These are phyloP conservation scores for Trichonephila clavipes DNA, from an alignment of 1,140 invertebrate species.

Conservation along the genomic window DNA sequence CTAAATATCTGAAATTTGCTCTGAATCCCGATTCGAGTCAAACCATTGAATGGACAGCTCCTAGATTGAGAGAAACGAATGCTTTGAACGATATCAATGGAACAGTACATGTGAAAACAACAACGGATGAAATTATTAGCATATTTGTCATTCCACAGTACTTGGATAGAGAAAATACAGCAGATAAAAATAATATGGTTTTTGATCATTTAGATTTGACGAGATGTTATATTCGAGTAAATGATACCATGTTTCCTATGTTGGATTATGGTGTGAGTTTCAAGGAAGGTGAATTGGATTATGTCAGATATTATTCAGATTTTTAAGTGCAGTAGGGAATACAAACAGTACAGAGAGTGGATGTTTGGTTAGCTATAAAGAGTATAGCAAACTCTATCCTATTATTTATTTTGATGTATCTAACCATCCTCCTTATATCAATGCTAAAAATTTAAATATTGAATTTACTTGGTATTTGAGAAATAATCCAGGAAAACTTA, in stretches of 20 bases:
- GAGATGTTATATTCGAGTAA: background rate
- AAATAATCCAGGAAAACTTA: background rate
- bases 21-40: background rate
- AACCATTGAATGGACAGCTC: background rate
- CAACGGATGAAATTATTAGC: background rate
- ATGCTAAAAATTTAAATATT: background rate
- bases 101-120: slow-evolving; percentile 24
- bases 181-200: background rate
- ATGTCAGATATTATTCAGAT: background rate
- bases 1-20: background rate
- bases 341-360: background rate
- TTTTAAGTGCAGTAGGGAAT: background rate
- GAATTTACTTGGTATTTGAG: background rate
- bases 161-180: background rate
- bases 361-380: background rate
- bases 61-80: slow-evolving; percentile 16
- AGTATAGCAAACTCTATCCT: slow-evolving; percentile 2
- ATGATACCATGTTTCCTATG: background rate
- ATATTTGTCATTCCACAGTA: background rate
- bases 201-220: background rate
- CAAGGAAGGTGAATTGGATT: background rate
- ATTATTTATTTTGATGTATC: background rate
- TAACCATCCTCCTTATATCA: background rate
- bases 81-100: background rate
- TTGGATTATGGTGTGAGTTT: slow-evolving; percentile 5